Conservation (phyloP, 2,797 vertebrate genomes). For the Rousettus madagascariensis region DNA sequence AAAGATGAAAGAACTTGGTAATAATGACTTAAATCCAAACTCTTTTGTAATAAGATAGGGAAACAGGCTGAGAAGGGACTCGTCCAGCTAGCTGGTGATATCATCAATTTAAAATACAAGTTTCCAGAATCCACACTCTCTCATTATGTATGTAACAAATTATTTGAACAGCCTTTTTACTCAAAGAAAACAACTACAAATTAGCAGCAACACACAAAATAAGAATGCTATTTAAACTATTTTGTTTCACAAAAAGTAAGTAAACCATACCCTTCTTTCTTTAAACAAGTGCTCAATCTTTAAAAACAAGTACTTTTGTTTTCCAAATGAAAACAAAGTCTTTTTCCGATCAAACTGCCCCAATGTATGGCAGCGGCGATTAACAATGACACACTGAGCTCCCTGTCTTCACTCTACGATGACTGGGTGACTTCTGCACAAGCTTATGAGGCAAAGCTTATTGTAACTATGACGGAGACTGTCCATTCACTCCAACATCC, state of each 20-base stretch:
- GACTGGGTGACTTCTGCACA: neutral
- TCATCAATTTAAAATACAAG: neutral
- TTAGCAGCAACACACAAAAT: neutral
- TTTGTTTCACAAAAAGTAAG: neutral
- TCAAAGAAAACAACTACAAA: slow-evolving; percentile 22
- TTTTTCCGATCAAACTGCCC: neutral
- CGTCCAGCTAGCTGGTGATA: neutral
- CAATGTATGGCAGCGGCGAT: neutral
- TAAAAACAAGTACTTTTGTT: slow-evolving; percentile 6
- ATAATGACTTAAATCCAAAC: slow-evolving; percentile 39
- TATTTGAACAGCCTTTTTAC: neutral
- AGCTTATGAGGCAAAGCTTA: neutral
- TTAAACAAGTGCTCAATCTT: neutral
- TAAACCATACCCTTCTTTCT: neutral
- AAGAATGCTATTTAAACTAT: neutral
- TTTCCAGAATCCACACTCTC: neutral
- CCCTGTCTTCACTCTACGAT: neutral
- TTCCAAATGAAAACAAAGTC: slow-evolving; percentile 14
- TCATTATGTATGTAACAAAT: neutral
- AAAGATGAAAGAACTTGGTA: slow-evolving; percentile 4
- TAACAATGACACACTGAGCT: neutral
- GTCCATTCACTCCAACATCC: neutral
- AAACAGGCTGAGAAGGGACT: neutral
- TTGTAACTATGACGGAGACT: neutral
- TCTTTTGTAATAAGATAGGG: neutral